Base-by-base conservation (phyloP, 2,888 invertebrate species). In the Oegoconia quadripuncta region DNA sequence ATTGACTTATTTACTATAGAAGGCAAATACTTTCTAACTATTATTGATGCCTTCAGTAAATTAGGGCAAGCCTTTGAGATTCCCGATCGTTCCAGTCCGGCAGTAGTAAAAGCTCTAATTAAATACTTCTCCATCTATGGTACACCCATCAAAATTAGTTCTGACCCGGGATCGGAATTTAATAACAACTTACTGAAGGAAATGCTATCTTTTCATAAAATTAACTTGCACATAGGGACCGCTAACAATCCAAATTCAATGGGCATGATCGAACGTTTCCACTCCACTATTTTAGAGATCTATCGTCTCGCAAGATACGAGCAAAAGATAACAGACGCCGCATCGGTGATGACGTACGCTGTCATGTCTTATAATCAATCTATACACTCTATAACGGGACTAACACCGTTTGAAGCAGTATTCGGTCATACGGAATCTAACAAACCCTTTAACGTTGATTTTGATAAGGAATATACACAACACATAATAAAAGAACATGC, bases 291-390 rank as follows among this genome's bases (percentile, higher is more conserved):
- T 12, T 12, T 39, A 16, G 49, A 47, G 37, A 49, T 49, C 5
- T 47, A 50, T 37, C 14, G 44, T 3, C n/a, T n/a, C n/a, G n/a
- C n/a, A n/a, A n/a, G n/a, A n/a, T n/a, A n/a, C n/a, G n/a, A n/a
- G n/a, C n/a, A 30, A 8, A 52, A 52, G 23, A 16, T 40, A 4
- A 46, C 42, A 2, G 55, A 56, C 35, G 52, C 51, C 1, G 42
- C 45, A 16, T 37, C 44, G 0, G 50, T 55, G 1, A 60, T 59
- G 55, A 55, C 48, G 0, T 59, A 52, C 18, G 30, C 55, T 0
- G 40, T 56, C 5, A 50, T 56, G 46, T 40, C 54, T 7, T 59
- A 59, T 14, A 60, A 60, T 31, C 29, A 59, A 14, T 40, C 48
- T 0, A 59, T 59, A 1, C 53, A 55, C 29, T 41, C 43, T 0